phyloP scores from a whole-genome alignment of 2,888 invertebrate species.

The Phortica magna region DNA sequence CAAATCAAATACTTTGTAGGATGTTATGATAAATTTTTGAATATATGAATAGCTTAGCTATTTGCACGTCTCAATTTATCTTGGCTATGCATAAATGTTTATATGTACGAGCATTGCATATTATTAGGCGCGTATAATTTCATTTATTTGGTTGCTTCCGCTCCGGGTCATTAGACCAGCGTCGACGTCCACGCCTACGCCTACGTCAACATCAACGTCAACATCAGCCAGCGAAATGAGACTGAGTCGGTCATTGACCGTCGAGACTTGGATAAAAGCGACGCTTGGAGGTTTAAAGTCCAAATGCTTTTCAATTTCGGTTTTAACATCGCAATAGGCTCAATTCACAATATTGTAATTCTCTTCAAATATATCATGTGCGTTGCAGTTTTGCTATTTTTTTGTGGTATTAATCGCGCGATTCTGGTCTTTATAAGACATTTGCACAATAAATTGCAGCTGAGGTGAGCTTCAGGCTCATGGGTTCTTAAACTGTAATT shows the following conservation, averaged over 20 bases:
- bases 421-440: slow-evolving; percentile 9
- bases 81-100: slow-evolving; percentile 73
- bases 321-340: no score
- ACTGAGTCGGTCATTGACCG: slow-evolving; percentile 2
- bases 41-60: slow-evolving; percentile 75
- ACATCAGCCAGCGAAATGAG: background rate
- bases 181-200: background rate
- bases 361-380: background rate
- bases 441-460: slow-evolving; percentile 12
- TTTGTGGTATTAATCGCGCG: background rate
- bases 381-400: slow-evolving; percentile 1
- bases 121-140: slow-evolving; percentile 71
- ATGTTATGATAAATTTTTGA: slow-evolving; percentile 75
- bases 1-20: slow-evolving; percentile 53
- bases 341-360: background rate
- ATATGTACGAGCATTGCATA: slow-evolving; percentile 58
- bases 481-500: slow-evolving; percentile 58
- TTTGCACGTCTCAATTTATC: slow-evolving; percentile 56
- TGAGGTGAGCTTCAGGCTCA: background rate
- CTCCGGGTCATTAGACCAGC: slow-evolving; percentile 39
- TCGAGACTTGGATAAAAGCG: background rate
- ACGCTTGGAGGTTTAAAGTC: slow-evolving; percentile 6
- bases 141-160: slow-evolving; percentile 44
- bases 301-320: background rate
- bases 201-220: background rate